Base-by-base conservation (phyloP, 2,113 vertebrate genomes). In the Pachypanchax playfairii region DNA sequence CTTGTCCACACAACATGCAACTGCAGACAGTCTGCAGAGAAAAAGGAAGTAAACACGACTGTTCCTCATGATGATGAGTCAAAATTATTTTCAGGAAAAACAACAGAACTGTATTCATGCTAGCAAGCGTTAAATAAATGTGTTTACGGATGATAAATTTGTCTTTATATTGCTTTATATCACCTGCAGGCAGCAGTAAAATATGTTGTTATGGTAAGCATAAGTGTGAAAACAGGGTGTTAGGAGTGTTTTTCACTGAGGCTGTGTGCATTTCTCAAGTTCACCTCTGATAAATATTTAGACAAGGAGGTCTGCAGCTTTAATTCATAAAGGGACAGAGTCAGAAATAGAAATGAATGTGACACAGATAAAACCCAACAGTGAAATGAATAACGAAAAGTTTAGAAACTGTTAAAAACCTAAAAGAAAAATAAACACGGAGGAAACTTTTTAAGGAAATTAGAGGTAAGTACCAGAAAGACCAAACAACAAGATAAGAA, bases 1-100 rank as follows among this genome's bases (percentile, higher is more conserved):
- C 54, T n/a, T 46, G 79, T 79, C 75, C 75, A 75, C 81, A 75
- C 39, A 18, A 10, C 43, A 38, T 26, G 69, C 48, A 66, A 36
- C 62, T 64, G 56, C 61, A 60, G 43, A 63, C 59, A n/a, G 59
- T 70, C 47, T 67, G 56, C 53, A 67, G 24, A 17, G 29, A 33
- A 31, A 61, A 74, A 63, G 21, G 48, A 48, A 53, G 54, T 13
- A 56, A 63, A 57, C 20, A 2, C 29, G 22, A 22, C 41, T 25
- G 63, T 28, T 56, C 57, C 69, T 73, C 29, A 43, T 42, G 55
- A 17, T 51, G 66, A 75, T 78, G 77, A 59, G 77, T 72, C 69
- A 53, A 14, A 4, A 36, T 15, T 46, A 17, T 18, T 44, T 58
- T 53, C 60, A 14, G 49, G 57, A 65, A 57, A 62, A 18, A 11